Base-by-base conservation (phyloP, 2,888 invertebrate species). In the Eupithecia vulgata region DNA sequence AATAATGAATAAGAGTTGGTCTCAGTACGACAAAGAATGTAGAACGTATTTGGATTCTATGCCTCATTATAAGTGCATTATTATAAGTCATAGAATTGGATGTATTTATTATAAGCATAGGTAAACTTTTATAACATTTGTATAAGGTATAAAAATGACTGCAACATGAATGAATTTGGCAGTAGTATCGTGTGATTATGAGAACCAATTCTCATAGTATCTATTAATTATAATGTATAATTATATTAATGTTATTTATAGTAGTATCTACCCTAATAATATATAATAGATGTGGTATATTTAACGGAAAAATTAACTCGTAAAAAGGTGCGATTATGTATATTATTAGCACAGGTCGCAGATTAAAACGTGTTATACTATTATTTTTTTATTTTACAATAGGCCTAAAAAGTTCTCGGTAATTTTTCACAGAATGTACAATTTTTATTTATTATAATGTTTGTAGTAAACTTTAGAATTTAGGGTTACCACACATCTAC, bases 1-100 rank as follows among this genome's bases (percentile, higher is more conserved):
- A 88, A 89, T 85, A 86, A 84, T 85, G 4, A 21, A 21, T 25
- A 21, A 57, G 4, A 25, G 21, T 13, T 93, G 94, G 94, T 94
- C 94, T 94, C 94, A 94, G 80, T 87, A 90, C 91, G 91, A 91
- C 93, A 93, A 93, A 93, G 93, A 92, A 85, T 84, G n/a, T 73
- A 71, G 67, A 61, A 74, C 70, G 68, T 76, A 74, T 74, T 72
- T 65, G 66, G 72, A 57, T 75, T 65, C 76, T 70, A 70, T 76
- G 40, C 0, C 40, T 40, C 40, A 40, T 40, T 40, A 75, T 76
- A 73, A 67, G 75, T 7, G 21, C 78, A 76, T 78, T 78, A 73
- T 76, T 13, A 25, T 57, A 25, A 57, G 57, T 12, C 57, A 57
- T 57, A 25, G 57, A 57, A 57, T 57, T 21, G 21, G 25, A 57